Evolutionary conservation across 2,888 invertebrate species (phyloP), one percentile per base, ranked within the genome.

Genomic region (Coelinius sp.): DNA sequence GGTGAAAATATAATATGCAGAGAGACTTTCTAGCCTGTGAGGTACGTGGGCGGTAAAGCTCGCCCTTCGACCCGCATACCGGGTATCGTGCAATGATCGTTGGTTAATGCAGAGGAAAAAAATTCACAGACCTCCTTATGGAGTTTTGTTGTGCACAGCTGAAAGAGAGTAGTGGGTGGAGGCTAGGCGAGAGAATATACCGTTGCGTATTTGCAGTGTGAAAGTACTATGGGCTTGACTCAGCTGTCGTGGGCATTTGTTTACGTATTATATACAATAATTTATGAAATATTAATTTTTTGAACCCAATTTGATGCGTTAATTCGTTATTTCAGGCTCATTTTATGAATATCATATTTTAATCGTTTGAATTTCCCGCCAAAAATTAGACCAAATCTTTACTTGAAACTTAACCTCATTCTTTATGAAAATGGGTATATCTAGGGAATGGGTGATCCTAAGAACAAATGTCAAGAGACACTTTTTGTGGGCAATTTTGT

Each of bases 181-280:
- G 77, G 71, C 63, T 75, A 73, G 73, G 70, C 67, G 72, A 74
- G 68, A 22, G 56, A 69, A 73, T 71, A 78, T 78, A 80, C 79
- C 78, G 79, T 80, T 79, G 79, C 77, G 79, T 82, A 79, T 79
- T 79, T 79, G 77, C 76, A 72, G 66, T 79, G 80, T 78, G 81
- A 82, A 81, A 81, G 79, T 81, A 77, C 78, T 59, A 56, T 56
- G 31, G 65, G 78, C 73, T 70, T 73, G 46, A 73, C 71, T 73
- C 69, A 64, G 66, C 71, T 71, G 71, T 71, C 71, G 56, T 63
- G 66, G 49, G 41, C 65, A 70, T 59, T 59, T 38, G 12, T 12
- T 20, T 8, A 20, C n/a, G n/a, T 22, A 12, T 24, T 38, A 17
- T 64, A n/a, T n/a, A 2, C 6, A 41, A n/a, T n/a, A n/a, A n/a